Conservation (phyloP, 2,888 invertebrate species). For the Callimorpha dominula region DNA sequence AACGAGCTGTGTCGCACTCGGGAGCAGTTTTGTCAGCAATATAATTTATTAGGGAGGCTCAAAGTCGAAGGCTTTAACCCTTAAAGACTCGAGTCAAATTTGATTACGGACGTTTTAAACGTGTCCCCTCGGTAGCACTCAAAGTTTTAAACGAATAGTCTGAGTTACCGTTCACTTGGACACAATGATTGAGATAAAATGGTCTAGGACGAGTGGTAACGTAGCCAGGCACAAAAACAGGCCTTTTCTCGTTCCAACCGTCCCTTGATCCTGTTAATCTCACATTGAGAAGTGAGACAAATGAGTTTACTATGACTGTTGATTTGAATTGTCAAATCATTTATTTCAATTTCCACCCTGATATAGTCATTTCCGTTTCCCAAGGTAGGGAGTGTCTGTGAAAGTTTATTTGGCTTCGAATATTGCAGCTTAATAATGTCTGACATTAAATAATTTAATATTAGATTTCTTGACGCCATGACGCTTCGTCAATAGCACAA, state of each 20-base stretch:
- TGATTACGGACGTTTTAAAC: constrained; percentile 83
- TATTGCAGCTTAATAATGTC: constrained; percentile 8
- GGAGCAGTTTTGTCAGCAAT: constrained; percentile 86
- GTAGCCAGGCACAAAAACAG: constrained; percentile 19
- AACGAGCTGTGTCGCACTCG: constrained; percentile 86
- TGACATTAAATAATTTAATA: constrained; percentile 27
- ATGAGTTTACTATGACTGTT: constrained; percentile 50
- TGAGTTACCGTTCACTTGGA: constrained; percentile 54
- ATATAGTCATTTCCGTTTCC: constrained; percentile 61
- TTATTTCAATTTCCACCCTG: constrained; percentile 67
- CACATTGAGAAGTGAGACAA: constrained; percentile 54
- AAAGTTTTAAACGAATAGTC: constrained; percentile 80
- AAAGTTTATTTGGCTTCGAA: constrained; percentile 35
- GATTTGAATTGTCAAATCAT: constrained; percentile 68
- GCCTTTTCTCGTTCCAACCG: constrained; percentile 23
- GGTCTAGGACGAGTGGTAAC: constrained; percentile 16
- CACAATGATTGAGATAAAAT: constrained; percentile 50
- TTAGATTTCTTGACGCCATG: not conserved
- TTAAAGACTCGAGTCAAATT: constrained; percentile 86
- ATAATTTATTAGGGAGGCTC: constrained; percentile 86
- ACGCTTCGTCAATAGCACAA: not conserved
- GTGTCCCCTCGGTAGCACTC: constrained; percentile 74
- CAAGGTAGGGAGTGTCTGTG: constrained; percentile 43
- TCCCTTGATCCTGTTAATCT: constrained; percentile 42
- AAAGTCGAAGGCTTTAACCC: constrained; percentile 84